Percentiles rank a stretch among this genome's conserved stretches.
Conservation (phyloP, 2,888 invertebrate species). For the Siphlonurus alternatus region DNA sequence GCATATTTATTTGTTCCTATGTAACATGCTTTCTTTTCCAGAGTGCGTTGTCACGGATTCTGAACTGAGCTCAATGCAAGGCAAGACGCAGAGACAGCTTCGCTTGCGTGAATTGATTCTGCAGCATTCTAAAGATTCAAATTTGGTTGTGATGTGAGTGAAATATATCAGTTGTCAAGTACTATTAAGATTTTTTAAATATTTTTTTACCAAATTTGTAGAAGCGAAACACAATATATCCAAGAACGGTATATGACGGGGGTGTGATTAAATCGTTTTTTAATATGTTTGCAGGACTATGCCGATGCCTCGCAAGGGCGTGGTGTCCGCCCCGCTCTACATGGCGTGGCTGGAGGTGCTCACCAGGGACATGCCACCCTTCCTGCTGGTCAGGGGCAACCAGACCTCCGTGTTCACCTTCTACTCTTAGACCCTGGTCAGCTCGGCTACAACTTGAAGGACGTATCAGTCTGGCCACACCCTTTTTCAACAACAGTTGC, state of each 20-base stretch:
- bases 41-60: constrained; percentile 39
- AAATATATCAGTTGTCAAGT: not conserved
- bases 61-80: constrained; percentile 55
- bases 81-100: constrained; percentile 82
- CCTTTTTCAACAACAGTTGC: too few species aligned
- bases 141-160: constrained; percentile 86
- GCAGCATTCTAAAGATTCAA: constrained; percentile 70
- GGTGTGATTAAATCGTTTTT: too few species aligned
- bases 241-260: too few species aligned
- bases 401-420: constrained; percentile 78
- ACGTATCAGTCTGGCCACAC: too few species aligned
- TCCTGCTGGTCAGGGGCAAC: constrained; percentile 70
- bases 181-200: not conserved
- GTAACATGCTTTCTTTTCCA: not conserved
- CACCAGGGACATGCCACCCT: constrained; percentile 76
- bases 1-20: not conserved
- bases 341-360: constrained; percentile 93
- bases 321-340: constrained; percentile 79
- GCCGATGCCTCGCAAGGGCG: constrained; percentile 83
- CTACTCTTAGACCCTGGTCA: constrained; percentile 64
- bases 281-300: constrained; percentile 57
- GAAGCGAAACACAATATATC: too few species aligned
- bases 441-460: too few species aligned
- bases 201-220: too few species aligned
- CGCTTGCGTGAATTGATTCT: constrained; percentile 75